Percentiles rank a stretch among this genome's conserved stretches.
Evolutionary conservation across 1,140 invertebrate species (phyloP).

Genomic region (Amyelois transitella): DNA sequence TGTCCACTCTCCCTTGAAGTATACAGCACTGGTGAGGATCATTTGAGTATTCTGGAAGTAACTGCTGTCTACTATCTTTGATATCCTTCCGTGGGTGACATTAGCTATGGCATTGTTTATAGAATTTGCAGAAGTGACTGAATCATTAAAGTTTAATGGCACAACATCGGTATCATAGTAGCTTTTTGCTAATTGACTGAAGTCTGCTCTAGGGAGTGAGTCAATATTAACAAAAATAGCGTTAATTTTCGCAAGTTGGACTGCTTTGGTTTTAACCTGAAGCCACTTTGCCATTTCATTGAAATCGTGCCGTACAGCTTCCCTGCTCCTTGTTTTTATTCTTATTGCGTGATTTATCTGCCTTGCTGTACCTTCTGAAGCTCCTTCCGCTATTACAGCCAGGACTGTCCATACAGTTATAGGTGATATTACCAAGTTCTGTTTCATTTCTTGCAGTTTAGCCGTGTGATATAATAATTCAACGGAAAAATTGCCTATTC

Average conservation of each 20-base stretch:
- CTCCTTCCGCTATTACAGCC: conserved; percentile 70
- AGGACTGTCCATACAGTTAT: conserved; percentile 72
- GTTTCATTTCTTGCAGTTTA: conserved; percentile 17
- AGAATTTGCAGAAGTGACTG: conserved; percentile 41
- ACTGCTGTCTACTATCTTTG: conserved; percentile 74
- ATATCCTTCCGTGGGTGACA: conserved; percentile 81
- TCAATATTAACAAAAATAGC: conserved; percentile 44
- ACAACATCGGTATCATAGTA: conserved; percentile 76
- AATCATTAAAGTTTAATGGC: conserved; percentile 76
- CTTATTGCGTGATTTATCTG: conserved; percentile 55
- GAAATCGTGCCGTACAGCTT: conserved; percentile 44
- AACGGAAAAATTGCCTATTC: conserved; percentile 63
- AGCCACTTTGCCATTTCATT: conserved; percentile 47
- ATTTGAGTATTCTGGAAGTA: conserved; percentile 75
- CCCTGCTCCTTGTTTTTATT: conserved; percentile 30
- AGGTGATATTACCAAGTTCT: conserved; percentile 65
- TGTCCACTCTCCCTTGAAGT: conserved; percentile 89
- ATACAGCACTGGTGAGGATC: conserved; percentile 85
- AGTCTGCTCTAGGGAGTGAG: conserved; percentile 38
- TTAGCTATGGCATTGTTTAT: conserved; percentile 82
- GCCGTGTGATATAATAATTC: conserved; percentile 51
- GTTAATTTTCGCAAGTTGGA: conserved; percentile 51
- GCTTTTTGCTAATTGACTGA: conserved; percentile 33
- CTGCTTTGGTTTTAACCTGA: conserved; percentile 50
- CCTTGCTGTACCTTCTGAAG: conserved; percentile 44